phyloP scores from a whole-genome alignment of 1,140 invertebrate genomes.

The Propsilocerus akamusi region DNA sequence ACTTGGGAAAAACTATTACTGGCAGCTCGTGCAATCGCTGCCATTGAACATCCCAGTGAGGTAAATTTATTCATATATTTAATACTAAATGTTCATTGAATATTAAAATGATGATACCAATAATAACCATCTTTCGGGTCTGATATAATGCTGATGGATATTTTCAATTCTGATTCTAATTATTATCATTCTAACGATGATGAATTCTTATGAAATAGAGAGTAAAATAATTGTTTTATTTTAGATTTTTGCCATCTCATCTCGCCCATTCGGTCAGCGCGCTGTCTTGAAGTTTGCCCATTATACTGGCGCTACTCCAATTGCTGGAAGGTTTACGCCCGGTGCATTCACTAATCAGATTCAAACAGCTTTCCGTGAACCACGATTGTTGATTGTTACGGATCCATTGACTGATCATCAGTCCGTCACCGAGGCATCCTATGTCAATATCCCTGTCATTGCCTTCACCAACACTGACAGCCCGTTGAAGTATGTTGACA shows the following conservation, averaged over 20 bases:
- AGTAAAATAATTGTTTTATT: not conserved
- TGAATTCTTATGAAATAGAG: not conserved
- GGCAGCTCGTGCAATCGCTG: conserved; percentile 92
- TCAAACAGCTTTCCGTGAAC: conserved; percentile 91
- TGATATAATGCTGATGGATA: conserved; percentile 21
- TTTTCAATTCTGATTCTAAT: conserved; percentile 15
- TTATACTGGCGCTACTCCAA: conserved; percentile 92
- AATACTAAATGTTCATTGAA: not conserved
- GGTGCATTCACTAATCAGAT: conserved; percentile 94
- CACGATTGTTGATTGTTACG: conserved; percentile 86
- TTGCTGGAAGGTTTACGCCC: conserved; percentile 97
- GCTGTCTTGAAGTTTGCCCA: conserved; percentile 97
- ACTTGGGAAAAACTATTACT: conserved; percentile 97
- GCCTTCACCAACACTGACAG: conserved; percentile 93
- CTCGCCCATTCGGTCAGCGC: conserved; percentile 85
- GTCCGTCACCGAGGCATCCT: conserved; percentile 95
- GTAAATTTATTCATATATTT: too few relatives aligned
- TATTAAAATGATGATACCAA: conserved; percentile 14
- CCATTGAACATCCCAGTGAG: conserved; percentile 94
- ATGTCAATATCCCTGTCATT: conserved; percentile 99
- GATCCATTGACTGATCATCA: conserved; percentile 95
- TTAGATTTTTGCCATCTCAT: conserved; percentile 84
- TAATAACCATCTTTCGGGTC: conserved; percentile 24
- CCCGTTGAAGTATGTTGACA: conserved; percentile 91
- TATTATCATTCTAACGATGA: not conserved